Evolutionary conservation across 2,888 invertebrate species (phyloP), one percentile per base, ranked within the genome.

Genomic region (Ariolimax columbianus): DNA sequence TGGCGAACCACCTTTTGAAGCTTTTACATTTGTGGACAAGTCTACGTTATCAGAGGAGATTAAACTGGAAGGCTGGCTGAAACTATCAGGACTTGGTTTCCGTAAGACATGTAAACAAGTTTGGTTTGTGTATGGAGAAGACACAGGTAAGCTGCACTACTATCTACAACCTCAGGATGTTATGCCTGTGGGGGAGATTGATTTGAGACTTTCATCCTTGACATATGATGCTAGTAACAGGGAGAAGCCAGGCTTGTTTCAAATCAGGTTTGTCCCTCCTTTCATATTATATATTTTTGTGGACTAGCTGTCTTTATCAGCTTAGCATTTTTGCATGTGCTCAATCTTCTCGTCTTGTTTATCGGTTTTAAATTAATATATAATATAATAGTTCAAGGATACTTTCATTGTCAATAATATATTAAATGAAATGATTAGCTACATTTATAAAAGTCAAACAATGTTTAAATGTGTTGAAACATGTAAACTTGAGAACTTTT

Each of bases 111-210:
- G 90, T 73, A 92, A 93, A 86, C 89, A 88, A 66, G 86, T 93
- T 77, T 94, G 94, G 94, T 94, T 94, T 90, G 92, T 93, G 14
- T 94, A 92, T 86, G 90, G 91, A n/a, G 93, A 94, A 79, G 92
- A 92, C 82, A 93, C 91, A 36, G 94, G 94, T 87, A 94, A 93
- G 88, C 88, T 94, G n/a, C 93, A 94, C 87, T 94, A 93, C 87
- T 94, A 93, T 87, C 90, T 94, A 77, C 91, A 92, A 51, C 91
- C 92, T 19, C 92, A 93, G 82, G 94, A 94, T 87, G 87, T 92
- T 40, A 88, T 93, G 19, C 93, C 94, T 7, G 87, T 93, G 38
- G 94, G 94, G 36, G 94, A 94, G 86, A 94, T 94, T 82, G 93
- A 93, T 86, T 93, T 94, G 70, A 90, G 92, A n/a, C 91, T 90